Evolutionary conservation across 2,888 invertebrate genomes (phyloP).

Genomic region (Chromoteleia sp.): DNA sequence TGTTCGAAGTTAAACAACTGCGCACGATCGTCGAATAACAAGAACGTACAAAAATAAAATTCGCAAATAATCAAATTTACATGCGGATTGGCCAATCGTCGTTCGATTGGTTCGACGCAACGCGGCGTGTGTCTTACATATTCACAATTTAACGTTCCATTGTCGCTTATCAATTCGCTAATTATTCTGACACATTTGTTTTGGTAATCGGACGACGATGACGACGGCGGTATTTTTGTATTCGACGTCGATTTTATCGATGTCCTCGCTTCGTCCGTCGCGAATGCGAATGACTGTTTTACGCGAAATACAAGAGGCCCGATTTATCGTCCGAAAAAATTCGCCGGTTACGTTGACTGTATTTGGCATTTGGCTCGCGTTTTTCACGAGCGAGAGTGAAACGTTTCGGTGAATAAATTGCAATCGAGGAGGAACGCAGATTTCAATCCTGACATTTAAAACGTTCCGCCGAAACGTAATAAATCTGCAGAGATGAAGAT

Average conservation of each 20-base stretch:
- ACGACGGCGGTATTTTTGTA: constrained; percentile 3
- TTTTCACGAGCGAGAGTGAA: constrained; percentile 44
- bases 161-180: constrained; percentile 39
- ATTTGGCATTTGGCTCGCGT: constrained; percentile 50
- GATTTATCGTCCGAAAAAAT: constrained; percentile 15
- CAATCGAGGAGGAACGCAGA: constrained; percentile 14
- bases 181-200: constrained; percentile 45
- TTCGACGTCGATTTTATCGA: background rate
- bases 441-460: constrained; percentile 57
- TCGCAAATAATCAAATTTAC: constrained; percentile 10
- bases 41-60: background rate
- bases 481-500: constrained; percentile 22
- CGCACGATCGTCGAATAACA: background rate
- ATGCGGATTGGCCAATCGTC: constrained; percentile 5
- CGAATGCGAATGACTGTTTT: constrained; percentile 10
- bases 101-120: background rate
- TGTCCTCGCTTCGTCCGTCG: background rate
- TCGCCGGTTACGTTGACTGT: constrained; percentile 1
- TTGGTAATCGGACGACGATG: constrained; percentile 21
- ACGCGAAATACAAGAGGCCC: background rate
- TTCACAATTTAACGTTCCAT: constrained; percentile 1
- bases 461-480: constrained; percentile 39
- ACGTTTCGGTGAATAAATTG: constrained; percentile 44
- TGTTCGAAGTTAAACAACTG: background rate
- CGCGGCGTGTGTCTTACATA: background rate